Evolutionary conservation across 2,888 invertebrate genomes (phyloP).

Genomic region (Leptura quadrifasciata): DNA sequence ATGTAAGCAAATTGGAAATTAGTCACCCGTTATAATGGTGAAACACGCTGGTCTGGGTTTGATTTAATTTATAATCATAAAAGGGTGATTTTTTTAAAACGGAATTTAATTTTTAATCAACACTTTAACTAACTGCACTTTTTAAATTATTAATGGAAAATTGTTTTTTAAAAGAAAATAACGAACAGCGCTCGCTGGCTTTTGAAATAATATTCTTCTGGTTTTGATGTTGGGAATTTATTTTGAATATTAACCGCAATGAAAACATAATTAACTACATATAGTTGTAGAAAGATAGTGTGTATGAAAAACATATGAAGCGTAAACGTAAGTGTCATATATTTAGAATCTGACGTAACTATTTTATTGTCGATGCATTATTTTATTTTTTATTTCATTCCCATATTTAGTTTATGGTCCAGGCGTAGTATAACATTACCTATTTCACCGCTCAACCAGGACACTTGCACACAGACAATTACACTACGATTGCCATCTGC

Average conservation of each 20-base stretch:
- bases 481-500: too few relatives aligned
- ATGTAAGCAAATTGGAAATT: conserved; percentile 65
- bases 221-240: conserved; percentile 55
- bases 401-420: too few relatives aligned
- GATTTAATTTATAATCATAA: conserved; percentile 63
- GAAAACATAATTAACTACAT: conserved; percentile 4
- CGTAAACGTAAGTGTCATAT: too few relatives aligned
- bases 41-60: conserved; percentile 60
- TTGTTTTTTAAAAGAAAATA: conserved; percentile 52
- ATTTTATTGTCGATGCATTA: too few relatives aligned
- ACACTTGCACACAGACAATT: too few relatives aligned
- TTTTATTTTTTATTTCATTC: too few relatives aligned
- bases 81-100: conserved; percentile 52
- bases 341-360: too few relatives aligned
- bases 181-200: conserved; percentile 33
- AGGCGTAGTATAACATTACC: too few relatives aligned
- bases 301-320: too few relatives aligned
- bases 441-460: too few relatives aligned
- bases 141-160: conserved; percentile 57
- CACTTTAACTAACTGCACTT: conserved; percentile 59
- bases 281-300: conserved; percentile 15
- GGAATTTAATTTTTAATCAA: conserved; percentile 61
- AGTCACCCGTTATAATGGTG: conserved; percentile 64
- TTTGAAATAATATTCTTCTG: conserved; percentile 51
- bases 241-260: conserved; percentile 38